Percentiles rank a stretch among this genome's conserved stretches.
Conservation (phyloP, 2,797 vertebrate genomes). For the Borostomias antarcticus region DNA sequence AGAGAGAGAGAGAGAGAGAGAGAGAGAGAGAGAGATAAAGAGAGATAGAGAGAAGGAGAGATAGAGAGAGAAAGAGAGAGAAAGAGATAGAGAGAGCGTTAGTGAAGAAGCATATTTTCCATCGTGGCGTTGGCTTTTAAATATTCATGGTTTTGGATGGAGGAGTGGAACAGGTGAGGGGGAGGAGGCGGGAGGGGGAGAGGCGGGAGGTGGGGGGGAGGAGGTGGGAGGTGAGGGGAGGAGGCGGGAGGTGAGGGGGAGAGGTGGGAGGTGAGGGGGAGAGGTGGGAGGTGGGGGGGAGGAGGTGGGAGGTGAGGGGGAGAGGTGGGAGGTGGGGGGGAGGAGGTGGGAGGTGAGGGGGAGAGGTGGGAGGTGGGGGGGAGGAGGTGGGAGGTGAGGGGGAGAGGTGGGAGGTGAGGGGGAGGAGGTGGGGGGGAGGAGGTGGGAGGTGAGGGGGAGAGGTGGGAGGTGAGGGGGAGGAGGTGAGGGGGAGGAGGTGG, state of each 20-base stretch:
- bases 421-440: constrained; percentile 14
- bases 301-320: constrained; percentile 22
- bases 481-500: neutral
- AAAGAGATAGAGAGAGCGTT: constrained; percentile 26
- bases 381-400: neutral
- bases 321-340: constrained; percentile 41
- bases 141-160: constrained; percentile 72
- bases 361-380: constrained; percentile 45
- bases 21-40: constrained; percentile 25
- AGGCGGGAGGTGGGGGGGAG: constrained; percentile 37
- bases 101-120: constrained; percentile 60
- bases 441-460: constrained; percentile 9
- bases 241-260: neutral
- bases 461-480: constrained; percentile 59
- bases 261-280: constrained; percentile 28
- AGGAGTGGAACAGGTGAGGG: constrained; percentile 45
- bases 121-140: constrained; percentile 67
- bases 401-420: constrained; percentile 58
- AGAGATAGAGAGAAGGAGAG: too few relatives aligned
- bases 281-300: constrained; percentile 38
- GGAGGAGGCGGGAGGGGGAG: constrained; percentile 1
- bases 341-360: constrained; percentile 14
- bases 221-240: too few relatives aligned
- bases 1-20: constrained; percentile 27
- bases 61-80: constrained; percentile 29